phyloP scores from a whole-genome alignment of 1,140 invertebrate genomes.

The Orius insidiosus region DNA sequence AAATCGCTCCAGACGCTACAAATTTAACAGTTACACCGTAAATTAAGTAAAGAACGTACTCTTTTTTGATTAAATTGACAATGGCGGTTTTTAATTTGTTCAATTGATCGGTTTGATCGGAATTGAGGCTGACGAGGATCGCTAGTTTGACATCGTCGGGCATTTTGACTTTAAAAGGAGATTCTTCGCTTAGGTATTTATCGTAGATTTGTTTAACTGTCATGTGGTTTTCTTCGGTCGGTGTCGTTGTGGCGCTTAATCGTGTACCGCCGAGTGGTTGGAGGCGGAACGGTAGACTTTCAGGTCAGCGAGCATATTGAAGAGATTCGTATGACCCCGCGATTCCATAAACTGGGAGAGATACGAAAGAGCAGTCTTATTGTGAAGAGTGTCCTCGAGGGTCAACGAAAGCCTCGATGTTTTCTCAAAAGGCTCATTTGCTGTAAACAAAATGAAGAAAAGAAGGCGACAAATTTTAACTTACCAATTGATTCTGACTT shows the following conservation, averaged over 20 bases:
- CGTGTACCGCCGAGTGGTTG: not conserved
- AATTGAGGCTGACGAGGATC: not conserved
- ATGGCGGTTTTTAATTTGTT: slow-evolving; percentile 7
- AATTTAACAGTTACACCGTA: no score
- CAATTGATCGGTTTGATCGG: not conserved
- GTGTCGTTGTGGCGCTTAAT: not conserved
- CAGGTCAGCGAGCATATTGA: slow-evolving; percentile 12
- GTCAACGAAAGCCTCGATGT: slow-evolving; percentile 13
- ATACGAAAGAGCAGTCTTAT: slow-evolving; percentile 15
- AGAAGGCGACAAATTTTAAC: no score
- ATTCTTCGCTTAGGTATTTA: slow-evolving; percentile 4
- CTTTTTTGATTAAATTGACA: slow-evolving; percentile 2
- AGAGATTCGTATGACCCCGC: slow-evolving; percentile 10
- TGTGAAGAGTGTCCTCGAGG: slow-evolving; percentile 14
- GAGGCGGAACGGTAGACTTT: slow-evolving; percentile 9
- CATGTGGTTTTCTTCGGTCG: not conserved
- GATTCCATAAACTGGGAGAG: slow-evolving; percentile 16
- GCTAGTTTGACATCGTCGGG: not conserved
- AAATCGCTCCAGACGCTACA: slow-evolving; percentile 37
- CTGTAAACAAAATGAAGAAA: no score
- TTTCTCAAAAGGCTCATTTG: slow-evolving; percentile 4
- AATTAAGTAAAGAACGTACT: no score
- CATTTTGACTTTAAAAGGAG: not conserved
- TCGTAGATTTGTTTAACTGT: not conserved
- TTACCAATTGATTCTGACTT: slow-evolving; percentile 10